Evolutionary conservation across 2,888 invertebrate species (phyloP).

Genomic region (Chaetoderma sp.): DNA sequence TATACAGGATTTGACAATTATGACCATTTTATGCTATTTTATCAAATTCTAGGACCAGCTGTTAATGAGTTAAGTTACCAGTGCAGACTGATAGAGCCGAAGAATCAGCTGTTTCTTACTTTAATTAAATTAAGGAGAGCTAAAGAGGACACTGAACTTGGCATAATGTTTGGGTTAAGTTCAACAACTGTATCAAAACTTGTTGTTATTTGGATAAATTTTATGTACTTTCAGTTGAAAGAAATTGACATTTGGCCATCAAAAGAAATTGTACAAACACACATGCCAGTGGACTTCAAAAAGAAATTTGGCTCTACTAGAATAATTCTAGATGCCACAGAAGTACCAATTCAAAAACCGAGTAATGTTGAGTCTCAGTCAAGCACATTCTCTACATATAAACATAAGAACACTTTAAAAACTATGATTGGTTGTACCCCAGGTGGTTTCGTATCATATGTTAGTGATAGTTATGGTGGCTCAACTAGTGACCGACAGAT

Average conservation of each 20-base stretch:
- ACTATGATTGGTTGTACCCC: conserved; percentile 33
- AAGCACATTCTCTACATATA: conserved; percentile 39
- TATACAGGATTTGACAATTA: conserved; percentile 24
- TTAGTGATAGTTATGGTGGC: conserved; percentile 14
- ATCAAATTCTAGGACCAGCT: conserved; percentile 10
- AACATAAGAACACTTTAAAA: conserved; percentile 41
- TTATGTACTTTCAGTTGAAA: conserved; percentile 35
- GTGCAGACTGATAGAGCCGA: conserved; percentile 5
- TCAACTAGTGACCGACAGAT: conserved; percentile 21
- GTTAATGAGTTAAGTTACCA: conserved; percentile 11
- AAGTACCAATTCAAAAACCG: conserved; percentile 39
- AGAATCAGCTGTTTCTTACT: conserved; percentile 34
- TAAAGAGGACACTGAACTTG: conserved; percentile 36
- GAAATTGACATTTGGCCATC: conserved; percentile 39
- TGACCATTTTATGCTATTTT: conserved; percentile 20
- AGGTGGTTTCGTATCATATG: conserved; percentile 30
- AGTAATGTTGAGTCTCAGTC: conserved; percentile 31
- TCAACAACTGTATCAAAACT: conserved; percentile 24
- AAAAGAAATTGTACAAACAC: conserved; percentile 16
- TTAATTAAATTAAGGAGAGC: conserved; percentile 35
- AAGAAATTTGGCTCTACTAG: conserved; percentile 35
- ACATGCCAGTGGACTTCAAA: conserved; percentile 36
- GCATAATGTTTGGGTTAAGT: conserved; percentile 28
- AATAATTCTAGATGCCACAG: conserved; percentile 42
- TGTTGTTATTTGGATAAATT: conserved; percentile 37